These are phyloP conservation scores for Cebidichthys violaceus DNA, from an alignment of 2,113 vertebrate species.

Conservation along the genomic window DNA sequence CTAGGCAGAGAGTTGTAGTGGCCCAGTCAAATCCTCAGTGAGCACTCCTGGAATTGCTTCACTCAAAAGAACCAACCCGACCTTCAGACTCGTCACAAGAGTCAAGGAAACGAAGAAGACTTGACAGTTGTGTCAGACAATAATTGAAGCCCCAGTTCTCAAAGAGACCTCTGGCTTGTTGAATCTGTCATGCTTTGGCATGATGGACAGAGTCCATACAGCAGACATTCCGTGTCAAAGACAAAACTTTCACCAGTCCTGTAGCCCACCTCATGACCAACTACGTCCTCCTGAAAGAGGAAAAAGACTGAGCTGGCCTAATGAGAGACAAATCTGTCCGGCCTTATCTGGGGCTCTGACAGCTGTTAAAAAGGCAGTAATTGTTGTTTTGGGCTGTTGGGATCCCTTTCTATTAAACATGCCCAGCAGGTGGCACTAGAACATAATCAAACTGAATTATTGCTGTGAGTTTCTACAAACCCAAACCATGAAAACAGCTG, in stretches of 20 bases:
- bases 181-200: neutral
- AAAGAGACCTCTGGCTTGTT: neutral
- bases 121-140: neutral
- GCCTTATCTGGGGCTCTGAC: neutral
- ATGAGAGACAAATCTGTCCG: neutral
- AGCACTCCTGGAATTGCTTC: neutral
- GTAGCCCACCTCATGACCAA: neutral
- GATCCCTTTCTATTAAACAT: neutral
- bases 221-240: neutral
- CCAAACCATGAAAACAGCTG: neutral
- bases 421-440: conserved; percentile 20
- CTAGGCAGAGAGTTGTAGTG: neutral
- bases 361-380: neutral
- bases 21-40: neutral
- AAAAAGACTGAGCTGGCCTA: neutral
- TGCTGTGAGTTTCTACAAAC: neutral
- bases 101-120: neutral
- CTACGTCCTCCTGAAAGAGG: neutral
- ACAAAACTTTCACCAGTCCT: neutral
- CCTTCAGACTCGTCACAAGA: neutral
- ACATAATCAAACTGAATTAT: neutral
- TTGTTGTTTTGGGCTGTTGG: neutral
- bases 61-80: neutral
- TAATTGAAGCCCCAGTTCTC: neutral
- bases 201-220: neutral